Percentiles rank a stretch among this genome's conserved stretches.
These are phyloP conservation scores for Eubucco bourcierii DNA, from an alignment of 2,113 vertebrate species.

Conservation along the genomic window DNA sequence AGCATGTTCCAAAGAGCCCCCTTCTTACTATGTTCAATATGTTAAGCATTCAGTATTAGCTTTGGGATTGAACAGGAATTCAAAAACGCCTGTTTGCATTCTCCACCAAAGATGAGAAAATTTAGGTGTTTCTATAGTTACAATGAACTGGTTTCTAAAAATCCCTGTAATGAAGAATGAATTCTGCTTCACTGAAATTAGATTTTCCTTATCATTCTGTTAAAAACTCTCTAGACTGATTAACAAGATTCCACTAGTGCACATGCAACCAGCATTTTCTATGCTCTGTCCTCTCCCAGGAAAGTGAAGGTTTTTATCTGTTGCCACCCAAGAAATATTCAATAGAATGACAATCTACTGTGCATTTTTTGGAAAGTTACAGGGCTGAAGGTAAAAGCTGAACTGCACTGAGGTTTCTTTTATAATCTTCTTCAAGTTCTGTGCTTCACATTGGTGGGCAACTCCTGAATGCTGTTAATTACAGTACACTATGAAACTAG, in stretches of 20 bases:
- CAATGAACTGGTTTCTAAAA: constrained; percentile 51
- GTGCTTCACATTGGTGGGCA: not conserved
- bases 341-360: not conserved
- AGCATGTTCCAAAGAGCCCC: constrained; percentile 64
- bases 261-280: not conserved
- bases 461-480: constrained; percentile 14
- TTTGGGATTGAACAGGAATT: constrained; percentile 65
- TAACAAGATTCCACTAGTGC: constrained; percentile 34
- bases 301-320: constrained; percentile 52
- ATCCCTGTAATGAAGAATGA: constrained; percentile 61
- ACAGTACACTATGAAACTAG: not conserved
- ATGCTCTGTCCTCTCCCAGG: not conserved
- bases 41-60: constrained; percentile 64
- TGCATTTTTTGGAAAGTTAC: not conserved
- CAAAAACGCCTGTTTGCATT: constrained; percentile 64
- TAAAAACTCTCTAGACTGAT: constrained; percentile 22
- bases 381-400: not conserved
- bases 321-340: constrained; percentile 25
- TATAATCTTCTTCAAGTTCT: constrained; percentile 17
- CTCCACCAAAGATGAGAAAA: constrained; percentile 68
- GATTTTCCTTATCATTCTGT: constrained; percentile 50
- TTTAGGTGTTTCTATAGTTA: constrained; percentile 63
- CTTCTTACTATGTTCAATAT: constrained; percentile 63
- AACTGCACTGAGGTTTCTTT: constrained; percentile 20
- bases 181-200: constrained; percentile 54